Evolutionary conservation across 2,797 vertebrate genomes (phyloP).

Genomic region (Tragopan temminckii): DNA sequence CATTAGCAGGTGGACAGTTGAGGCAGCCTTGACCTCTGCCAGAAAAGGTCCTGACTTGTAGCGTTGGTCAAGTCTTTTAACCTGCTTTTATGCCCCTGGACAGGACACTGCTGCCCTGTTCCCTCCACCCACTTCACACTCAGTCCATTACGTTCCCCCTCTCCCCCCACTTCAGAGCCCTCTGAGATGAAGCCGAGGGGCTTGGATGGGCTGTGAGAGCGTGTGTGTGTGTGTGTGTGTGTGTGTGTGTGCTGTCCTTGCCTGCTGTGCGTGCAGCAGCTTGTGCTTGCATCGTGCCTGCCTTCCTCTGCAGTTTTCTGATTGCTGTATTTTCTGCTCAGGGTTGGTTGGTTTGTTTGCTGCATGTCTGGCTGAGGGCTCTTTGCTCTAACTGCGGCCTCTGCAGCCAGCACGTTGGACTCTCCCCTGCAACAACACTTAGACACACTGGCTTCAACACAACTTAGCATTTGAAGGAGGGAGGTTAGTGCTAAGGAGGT

Average conservation of each 20-base stretch:
- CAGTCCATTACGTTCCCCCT: constrained; percentile 43
- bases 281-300: not conserved
- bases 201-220: not conserved
- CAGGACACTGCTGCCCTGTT: constrained; percentile 28
- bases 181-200: not conserved
- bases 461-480: not conserved
- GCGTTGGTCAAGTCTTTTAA: constrained; percentile 65
- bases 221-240: not conserved
- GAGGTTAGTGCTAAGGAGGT: not conserved
- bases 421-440: not conserved
- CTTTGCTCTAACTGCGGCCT: not conserved
- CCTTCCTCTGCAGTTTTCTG: not conserved
- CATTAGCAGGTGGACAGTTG: constrained; percentile 67
- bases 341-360: not conserved
- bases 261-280: not conserved
- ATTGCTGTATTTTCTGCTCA: not conserved
- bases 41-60: constrained; percentile 59
- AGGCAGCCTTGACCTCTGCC: constrained; percentile 71
- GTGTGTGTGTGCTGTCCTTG: not conserved
- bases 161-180: constrained; percentile 34
- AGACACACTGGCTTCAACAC: not conserved
- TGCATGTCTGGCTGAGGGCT: not conserved
- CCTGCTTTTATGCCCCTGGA: constrained; percentile 18
- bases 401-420: accelerated
- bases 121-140: constrained; percentile 66